Evolutionary conservation across 2,113 vertebrate species (phyloP), one percentile per base, ranked within the genome.

Genomic region (Pan paniscus): DNA sequence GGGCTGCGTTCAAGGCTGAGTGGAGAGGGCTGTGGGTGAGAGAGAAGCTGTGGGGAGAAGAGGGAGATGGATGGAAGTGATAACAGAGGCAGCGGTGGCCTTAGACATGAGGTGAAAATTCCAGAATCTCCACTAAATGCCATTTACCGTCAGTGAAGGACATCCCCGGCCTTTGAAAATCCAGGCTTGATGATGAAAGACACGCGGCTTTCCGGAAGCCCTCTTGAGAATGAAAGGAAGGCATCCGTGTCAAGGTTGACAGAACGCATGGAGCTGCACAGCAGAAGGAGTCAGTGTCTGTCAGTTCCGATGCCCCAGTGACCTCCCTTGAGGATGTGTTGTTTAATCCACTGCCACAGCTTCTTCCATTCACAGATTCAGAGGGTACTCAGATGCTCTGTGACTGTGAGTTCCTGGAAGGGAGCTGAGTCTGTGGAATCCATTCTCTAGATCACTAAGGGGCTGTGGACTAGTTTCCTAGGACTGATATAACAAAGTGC

Each of bases 191-290:
- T 30, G 57, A 70, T 43, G 25, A 70, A 50, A 43, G 12, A 43
- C 72, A 32, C 16, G 14, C 2, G 0, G 18, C 38, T 72, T 70
- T 35, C n/a, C 20, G 0, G 13, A 46, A 48, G 43, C 3, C 61
- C 46, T 64, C 2, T 14, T 18, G 13, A 40, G 43, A 82, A 20
- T 38, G 20, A 8, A n/a, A 67, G 17, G 43, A 11, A 40, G 0
- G 0, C 3, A 5, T 13, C 32, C 1, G 3, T n/a, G 0, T 10
- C 2, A 8, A 22, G 35, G 8, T 0, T 46, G 17, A 10, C 86
- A 12, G 40, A 35, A 8, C 3, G 2, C 20, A 1, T 0, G 8
- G 30, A 6, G 20, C 50, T 52, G 5, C 14, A 0, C 0, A 6
- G 72, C 18, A 0, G 73, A 30, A n/a, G 75, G 80, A 11, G 38